Evolutionary conservation across 1,140 invertebrate genomes (phyloP).

Genomic region (Monomorium pharaonis): DNA sequence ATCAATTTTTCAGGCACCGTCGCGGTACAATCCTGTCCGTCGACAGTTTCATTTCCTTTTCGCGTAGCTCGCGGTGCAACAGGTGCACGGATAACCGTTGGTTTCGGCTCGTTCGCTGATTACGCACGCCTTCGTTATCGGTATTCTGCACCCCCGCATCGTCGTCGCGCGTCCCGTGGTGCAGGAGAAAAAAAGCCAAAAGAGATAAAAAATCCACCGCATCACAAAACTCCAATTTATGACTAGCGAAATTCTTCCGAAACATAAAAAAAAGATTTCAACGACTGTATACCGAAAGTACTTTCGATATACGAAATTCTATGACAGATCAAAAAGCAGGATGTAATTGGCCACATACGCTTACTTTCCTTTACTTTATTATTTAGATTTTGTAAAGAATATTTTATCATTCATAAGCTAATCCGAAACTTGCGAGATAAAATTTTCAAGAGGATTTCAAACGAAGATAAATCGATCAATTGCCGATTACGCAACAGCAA

Average conservation of each 20-base stretch:
- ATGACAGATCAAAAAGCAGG: neutral
- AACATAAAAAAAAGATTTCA: neutral
- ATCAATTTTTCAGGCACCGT: conserved; percentile 57
- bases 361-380: neutral
- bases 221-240: conserved; percentile 9
- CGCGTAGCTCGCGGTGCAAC: conserved; percentile 65
- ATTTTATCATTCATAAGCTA: neutral
- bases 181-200: conserved; percentile 22
- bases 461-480: conserved; percentile 11
- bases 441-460: neutral
- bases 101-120: conserved; percentile 51
- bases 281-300: neutral
- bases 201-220: conserved; percentile 10
- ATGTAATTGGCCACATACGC: neutral
- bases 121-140: conserved; percentile 60
- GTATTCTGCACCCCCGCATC: conserved; percentile 30
- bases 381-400: neutral
- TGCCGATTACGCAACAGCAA: conserved; percentile 51
- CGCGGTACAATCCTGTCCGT: conserved; percentile 54
- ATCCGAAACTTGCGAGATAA: neutral
- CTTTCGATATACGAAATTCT: neutral
- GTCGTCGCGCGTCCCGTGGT: conserved; percentile 3
- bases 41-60: conserved; percentile 65
- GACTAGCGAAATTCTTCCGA: neutral
- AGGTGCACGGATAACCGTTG: conserved; percentile 63